A percentile compares a stretch with the other conserved stretches of the same genome.
phyloP scores from a whole-genome alignment of 2,797 vertebrate species.

The Eidolon dupreanum region DNA sequence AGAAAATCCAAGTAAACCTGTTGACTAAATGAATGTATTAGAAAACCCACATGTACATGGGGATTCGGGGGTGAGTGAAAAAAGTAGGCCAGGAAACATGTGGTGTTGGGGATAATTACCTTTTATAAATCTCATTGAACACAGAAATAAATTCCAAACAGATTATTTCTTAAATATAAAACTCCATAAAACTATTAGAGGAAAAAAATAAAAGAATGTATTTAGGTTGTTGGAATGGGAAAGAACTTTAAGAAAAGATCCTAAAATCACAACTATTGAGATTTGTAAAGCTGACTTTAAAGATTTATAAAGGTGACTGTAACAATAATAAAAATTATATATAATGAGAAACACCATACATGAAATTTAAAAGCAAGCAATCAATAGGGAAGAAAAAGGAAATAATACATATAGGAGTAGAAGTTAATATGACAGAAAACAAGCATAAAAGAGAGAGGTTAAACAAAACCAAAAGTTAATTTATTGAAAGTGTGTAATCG shows the following conservation, averaged over 20 bases:
- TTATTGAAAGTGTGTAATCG: no score
- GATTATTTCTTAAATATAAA: neutral
- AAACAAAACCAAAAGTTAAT: no score
- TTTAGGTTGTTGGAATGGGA: neutral
- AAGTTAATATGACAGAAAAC: no score
- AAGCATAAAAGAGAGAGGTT: no score
- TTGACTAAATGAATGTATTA: neutral
- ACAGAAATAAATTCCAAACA: neutral
- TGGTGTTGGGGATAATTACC: neutral
- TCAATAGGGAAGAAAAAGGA: no score
- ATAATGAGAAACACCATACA: neutral
- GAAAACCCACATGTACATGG: neutral
- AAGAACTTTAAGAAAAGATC: neutral
- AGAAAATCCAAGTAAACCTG: neutral
- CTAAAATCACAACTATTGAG: neutral
- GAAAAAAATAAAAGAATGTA: neutral
- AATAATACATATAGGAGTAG: no score
- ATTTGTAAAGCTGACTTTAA: neutral
- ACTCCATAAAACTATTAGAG: neutral
- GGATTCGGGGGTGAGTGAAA: neutral
- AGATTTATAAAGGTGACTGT: neutral
- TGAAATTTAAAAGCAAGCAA: no score
- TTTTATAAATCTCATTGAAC: neutral
- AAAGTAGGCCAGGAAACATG: neutral
- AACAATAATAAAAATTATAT: neutral